Evolutionary conservation across 2,797 vertebrate genomes (phyloP).

Genomic region (Urosaurus nigricauda): DNA sequence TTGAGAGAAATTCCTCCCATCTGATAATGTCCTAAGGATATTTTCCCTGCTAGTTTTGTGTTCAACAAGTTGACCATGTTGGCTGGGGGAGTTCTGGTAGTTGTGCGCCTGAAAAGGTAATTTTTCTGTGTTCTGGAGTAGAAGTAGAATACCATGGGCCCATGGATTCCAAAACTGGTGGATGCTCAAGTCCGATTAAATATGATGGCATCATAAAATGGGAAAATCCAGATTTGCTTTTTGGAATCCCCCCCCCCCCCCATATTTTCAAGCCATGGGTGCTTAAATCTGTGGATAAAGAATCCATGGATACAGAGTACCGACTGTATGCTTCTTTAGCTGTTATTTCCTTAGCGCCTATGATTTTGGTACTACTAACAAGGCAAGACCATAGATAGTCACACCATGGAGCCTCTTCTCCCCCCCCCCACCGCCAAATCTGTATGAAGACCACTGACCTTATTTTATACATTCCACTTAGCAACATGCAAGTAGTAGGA

Average conservation of each 20-base stretch:
- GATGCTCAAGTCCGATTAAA: too few relatives aligned
- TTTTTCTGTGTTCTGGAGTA: background rate
- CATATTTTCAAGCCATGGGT: too few relatives aligned
- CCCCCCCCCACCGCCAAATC: background rate
- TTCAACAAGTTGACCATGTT: background rate
- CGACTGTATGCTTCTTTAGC: background rate
- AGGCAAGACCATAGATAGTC: constrained; percentile 42
- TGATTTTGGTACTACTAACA: constrained; percentile 46
- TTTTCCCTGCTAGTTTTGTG: background rate
- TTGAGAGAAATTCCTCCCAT: too few relatives aligned
- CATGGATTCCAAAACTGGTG: too few relatives aligned
- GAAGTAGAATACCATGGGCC: too few relatives aligned
- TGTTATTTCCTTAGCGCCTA: background rate
- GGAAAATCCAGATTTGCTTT: too few relatives aligned
- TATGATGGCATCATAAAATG: too few relatives aligned
- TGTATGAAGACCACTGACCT: constrained; percentile 43
- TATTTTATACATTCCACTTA: constrained; percentile 50
- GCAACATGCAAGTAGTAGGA: constrained; percentile 47
- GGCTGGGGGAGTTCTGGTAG: background rate
- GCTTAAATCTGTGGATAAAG: too few relatives aligned
- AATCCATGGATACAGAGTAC: too few relatives aligned
- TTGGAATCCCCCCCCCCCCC: too few relatives aligned
- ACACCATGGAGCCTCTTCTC: constrained; percentile 56
- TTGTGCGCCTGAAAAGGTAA: background rate
- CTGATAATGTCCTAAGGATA: too few relatives aligned